Percentiles rank a stretch among this genome's conserved stretches.
phyloP scores from a whole-genome alignment of 1,140 invertebrate species.

The Zaprionus kolodkinae region DNA sequence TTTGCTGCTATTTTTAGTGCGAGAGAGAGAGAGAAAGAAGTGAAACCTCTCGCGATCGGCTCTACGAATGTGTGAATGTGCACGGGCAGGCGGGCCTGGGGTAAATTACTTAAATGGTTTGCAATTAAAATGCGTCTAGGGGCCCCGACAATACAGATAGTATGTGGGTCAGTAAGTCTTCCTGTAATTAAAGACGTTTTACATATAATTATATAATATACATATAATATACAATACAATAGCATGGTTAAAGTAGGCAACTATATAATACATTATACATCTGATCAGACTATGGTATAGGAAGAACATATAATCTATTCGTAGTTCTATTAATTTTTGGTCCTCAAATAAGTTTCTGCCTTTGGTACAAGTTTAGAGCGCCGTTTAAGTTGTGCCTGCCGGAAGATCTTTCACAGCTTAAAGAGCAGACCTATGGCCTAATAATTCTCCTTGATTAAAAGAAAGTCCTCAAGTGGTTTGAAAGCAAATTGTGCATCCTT shows the following conservation, averaged over 20 bases:
- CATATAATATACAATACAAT: not conserved
- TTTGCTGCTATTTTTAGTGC: constrained; percentile 49
- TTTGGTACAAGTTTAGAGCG: not conserved
- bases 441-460: constrained; percentile 75
- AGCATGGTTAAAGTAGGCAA: not conserved
- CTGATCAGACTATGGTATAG: not conserved
- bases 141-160: constrained; percentile 4
- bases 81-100: not conserved
- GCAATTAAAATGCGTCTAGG: constrained; percentile 15
- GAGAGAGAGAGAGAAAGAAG: not conserved
- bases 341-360: not conserved
- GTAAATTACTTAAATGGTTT: constrained; percentile 36
- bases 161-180: constrained; percentile 22
- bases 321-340: constrained; percentile 18
- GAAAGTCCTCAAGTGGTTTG: constrained; percentile 75
- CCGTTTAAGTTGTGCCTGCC: no score
- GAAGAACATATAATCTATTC: no score
- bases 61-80: constrained; percentile 4
- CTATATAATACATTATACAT: no score
- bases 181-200: not conserved
- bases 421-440: constrained; percentile 74
- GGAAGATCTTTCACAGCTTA: constrained; percentile 71
- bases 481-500: constrained; percentile 69
- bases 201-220: not conserved
- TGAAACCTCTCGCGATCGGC: not conserved